Percentiles rank a stretch among this genome's conserved stretches.
Conservation (phyloP, 1,140 invertebrate species). For the Bombus terrestris region DNA sequence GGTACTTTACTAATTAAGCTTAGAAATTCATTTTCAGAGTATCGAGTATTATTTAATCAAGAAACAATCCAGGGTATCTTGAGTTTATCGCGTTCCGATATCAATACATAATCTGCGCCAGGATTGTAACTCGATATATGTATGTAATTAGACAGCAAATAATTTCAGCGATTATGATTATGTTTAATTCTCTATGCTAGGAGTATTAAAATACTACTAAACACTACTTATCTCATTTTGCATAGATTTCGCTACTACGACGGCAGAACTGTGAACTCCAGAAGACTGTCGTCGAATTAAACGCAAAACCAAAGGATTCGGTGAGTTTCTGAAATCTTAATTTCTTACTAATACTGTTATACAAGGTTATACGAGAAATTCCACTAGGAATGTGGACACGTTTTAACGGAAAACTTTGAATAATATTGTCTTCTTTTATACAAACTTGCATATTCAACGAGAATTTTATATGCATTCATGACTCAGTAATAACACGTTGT, state of each 20-base stretch:
- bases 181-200: not conserved
- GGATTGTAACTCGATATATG: not conserved
- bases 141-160: not conserved
- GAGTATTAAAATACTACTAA: not conserved
- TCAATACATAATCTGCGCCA: too few species aligned
- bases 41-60: not conserved
- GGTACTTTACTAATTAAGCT: not conserved
- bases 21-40: not conserved
- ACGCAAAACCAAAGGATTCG: conserved; percentile 72
- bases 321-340: conserved; percentile 67
- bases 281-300: conserved; percentile 75
- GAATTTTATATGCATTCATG: not conserved
- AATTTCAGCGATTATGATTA: not conserved
- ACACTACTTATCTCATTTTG: not conserved
- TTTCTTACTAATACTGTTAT: not conserved
- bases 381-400: too few species aligned
- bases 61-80: not conserved
- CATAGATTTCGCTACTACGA: conserved; percentile 76
- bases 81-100: too few species aligned
- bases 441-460: conserved; percentile 1
- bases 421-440: not conserved
- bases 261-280: conserved; percentile 79
- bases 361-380: not conserved
- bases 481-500: not conserved
- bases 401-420: not conserved